phyloP scores from a whole-genome alignment of 2,797 vertebrate species.

The Catharus ustulatus region DNA sequence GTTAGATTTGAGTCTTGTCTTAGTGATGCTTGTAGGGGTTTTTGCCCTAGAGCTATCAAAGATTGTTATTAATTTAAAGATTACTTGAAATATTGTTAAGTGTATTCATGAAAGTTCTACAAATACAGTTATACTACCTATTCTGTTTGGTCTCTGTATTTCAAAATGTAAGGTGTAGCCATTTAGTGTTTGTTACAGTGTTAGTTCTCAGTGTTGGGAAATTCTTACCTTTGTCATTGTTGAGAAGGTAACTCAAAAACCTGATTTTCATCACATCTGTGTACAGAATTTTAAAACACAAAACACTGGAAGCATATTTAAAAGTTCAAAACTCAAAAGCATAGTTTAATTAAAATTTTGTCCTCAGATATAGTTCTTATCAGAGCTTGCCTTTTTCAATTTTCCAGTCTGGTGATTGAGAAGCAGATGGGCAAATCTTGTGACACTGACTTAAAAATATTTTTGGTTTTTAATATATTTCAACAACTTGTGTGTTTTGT shows the following conservation, averaged over 20 bases:
- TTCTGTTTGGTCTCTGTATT: background rate
- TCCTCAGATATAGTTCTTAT: constrained; percentile 39
- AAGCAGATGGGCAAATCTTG: background rate
- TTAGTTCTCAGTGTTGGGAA: background rate
- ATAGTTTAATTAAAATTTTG: constrained; percentile 64
- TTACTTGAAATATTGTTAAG: background rate
- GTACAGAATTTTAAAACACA: constrained; percentile 14
- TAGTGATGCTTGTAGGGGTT: background rate
- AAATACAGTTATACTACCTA: background rate
- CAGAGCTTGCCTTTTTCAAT: constrained; percentile 66
- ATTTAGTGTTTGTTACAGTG: background rate
- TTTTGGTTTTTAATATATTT: background rate
- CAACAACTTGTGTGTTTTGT: background rate
- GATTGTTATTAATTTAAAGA: background rate
- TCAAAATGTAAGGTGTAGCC: background rate
- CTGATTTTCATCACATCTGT: background rate
- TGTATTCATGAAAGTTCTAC: background rate
- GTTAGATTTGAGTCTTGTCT: background rate
- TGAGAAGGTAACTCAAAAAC: background rate
- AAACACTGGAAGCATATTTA: constrained; percentile 35
- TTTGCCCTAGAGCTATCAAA: background rate
- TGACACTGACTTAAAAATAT: constrained; percentile 10
- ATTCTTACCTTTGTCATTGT: background rate
- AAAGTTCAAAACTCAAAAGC: constrained; percentile 46
- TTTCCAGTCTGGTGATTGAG: constrained; percentile 60